Evolutionary conservation across 2,888 invertebrate species (phyloP), one percentile per base, ranked within the genome.

Genomic region (Catotricha subobsoleta): DNA sequence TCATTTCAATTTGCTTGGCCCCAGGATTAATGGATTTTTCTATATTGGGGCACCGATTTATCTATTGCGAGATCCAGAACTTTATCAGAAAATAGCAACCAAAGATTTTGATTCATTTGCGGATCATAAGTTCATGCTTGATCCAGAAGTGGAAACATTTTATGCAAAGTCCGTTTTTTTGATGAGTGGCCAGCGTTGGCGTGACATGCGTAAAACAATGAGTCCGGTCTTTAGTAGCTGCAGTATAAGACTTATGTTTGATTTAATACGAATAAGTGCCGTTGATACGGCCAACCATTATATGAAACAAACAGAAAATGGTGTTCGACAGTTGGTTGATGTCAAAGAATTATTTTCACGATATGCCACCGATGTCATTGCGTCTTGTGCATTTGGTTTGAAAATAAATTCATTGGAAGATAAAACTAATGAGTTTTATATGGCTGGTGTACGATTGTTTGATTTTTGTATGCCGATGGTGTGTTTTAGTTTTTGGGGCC

Each of bases 321-420:
- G n/a, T n/a, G n/a, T n/a, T n/a, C n/a, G n/a, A n/a, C n/a, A n/a
- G 3, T 10, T 16, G n/a, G n/a, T n/a, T n/a, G 67, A 68, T 29
- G 51, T 59, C 43, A 66, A 62, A 44, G 67, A 68, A 40, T 45
- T 61, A 2, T 62, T 61, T 3, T 60, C 63, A 2, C 56, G 67
- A n/a, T 67, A 59, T 44, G 55, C 67, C 1, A 68, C 65, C 44
- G 70, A 71, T 47, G 67, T 69, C 2, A 69, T 71, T 39, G 71
- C 69, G 0, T 60, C 66, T 1, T 60, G 64, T 20, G 68, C 66
- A 2, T 69, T 68, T 46, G 70, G 69, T 0, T 47, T 69, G 3
- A n/a, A n/a, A n/a, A n/a, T n/a, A n/a, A n/a, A n/a, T n/a, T n/a
- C n/a, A n/a, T n/a, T n/a, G n/a, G n/a, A n/a, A n/a, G n/a, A n/a